phyloP scores from a whole-genome alignment of 2,888 invertebrate species.

The Metacarcinus magister region DNA sequence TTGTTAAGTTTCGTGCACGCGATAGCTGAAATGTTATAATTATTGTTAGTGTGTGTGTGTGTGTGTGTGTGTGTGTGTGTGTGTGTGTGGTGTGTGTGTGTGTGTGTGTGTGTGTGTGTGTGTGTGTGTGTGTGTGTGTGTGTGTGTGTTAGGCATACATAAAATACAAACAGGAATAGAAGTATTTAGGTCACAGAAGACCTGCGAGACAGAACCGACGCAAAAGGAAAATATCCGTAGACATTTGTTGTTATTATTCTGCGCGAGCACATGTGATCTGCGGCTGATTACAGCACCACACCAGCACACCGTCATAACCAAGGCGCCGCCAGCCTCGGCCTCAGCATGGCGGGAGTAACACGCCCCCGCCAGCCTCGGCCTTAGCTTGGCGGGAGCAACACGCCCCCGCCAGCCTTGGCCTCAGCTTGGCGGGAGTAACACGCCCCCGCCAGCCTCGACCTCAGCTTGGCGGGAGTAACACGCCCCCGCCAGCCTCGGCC shows the following conservation, averaged over 20 bases:
- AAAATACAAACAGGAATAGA: background rate
- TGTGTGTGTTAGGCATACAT: background rate
- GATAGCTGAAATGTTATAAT: too few species aligned
- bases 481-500: too few species aligned
- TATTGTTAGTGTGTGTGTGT: too few species aligned
- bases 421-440: background rate
- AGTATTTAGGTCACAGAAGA: background rate
- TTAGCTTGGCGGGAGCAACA: background rate
- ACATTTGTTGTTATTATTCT: background rate
- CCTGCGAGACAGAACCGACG: background rate
- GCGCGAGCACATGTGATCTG: background rate
- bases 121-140: slow-evolving; percentile 3
- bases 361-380: slow-evolving; percentile 2
- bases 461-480: background rate
- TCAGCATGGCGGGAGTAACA: background rate
- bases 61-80: background rate
- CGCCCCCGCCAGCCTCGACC: too few species aligned
- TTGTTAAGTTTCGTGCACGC: too few species aligned
- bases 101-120: slow-evolving; percentile 39
- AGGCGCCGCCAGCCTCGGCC: slow-evolving; percentile 1
- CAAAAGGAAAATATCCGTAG: background rate
- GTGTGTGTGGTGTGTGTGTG: background rate
- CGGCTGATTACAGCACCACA: slow-evolving; percentile 2
- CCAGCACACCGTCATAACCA: background rate
- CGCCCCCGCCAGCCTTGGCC: too few species aligned